Evolutionary conservation across 2,113 vertebrate genomes (phyloP).

Genomic region (Channa argus): DNA sequence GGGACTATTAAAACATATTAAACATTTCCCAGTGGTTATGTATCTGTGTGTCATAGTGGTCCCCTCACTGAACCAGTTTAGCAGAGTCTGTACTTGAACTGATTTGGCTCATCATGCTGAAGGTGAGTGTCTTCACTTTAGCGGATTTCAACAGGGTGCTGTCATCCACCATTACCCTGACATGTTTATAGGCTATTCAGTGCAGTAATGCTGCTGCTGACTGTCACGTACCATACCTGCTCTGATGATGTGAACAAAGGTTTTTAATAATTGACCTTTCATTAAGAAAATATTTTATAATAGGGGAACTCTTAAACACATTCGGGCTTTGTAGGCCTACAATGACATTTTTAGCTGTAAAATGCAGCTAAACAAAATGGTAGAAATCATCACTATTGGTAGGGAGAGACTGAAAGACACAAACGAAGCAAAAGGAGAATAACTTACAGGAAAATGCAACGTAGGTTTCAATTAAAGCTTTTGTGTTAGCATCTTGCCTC

Average conservation of each 20-base stretch:
- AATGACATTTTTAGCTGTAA: slow-evolving; percentile 1
- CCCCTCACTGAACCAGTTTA: not conserved
- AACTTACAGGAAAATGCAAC: not conserved
- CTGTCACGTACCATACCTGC: not conserved
- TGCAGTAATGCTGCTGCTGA: slow-evolving; percentile 23
- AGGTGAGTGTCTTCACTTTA: slow-evolving; percentile 22
- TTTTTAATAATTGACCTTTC: not conserved
- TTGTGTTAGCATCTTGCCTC: slow-evolving; percentile 38
- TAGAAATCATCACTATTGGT: not conserved
- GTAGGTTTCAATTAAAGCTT: slow-evolving; percentile 2
- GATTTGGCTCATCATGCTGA: slow-evolving; percentile 17
- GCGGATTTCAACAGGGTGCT: slow-evolving; percentile 40
- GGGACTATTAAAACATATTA: slow-evolving; percentile 22
- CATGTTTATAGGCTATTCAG: slow-evolving; percentile 52
- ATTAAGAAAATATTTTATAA: not conserved
- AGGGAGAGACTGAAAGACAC: not conserved
- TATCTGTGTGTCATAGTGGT: not conserved
- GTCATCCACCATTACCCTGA: slow-evolving; percentile 56
- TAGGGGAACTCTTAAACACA: not conserved
- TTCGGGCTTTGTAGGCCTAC: not conserved
- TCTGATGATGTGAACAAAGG: slow-evolving; percentile 12
- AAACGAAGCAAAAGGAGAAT: not conserved
- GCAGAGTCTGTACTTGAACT: slow-evolving; percentile 29
- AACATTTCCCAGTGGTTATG: not conserved
- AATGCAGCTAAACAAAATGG: not conserved